Evolutionary conservation across 2,113 vertebrate species (phyloP), one percentile per base, ranked within the genome.

Genomic region (Suncus etruscus): DNA sequence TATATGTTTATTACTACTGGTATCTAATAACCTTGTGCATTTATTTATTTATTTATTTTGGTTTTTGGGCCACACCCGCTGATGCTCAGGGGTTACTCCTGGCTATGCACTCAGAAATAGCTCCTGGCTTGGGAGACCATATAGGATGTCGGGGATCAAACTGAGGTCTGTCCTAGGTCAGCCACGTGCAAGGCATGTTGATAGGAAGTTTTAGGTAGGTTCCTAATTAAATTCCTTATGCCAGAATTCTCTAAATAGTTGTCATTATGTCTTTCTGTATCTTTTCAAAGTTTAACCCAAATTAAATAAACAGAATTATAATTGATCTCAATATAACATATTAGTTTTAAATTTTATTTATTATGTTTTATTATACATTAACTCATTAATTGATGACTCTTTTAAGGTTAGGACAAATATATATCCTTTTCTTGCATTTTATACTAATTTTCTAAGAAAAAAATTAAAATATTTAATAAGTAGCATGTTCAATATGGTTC

Each of bases 341-440:
- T 61, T 16, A 7, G 7, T 31, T 63, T 2, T 73, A 31, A 47
- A 58, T 84, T 45, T 85, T 15, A 65, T 69, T 93, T 39, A 72
- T 87, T 90, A 7, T 72, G 78, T 74, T 48, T 0, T 76, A 69
- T 32, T 47, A n/a, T 83, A 86, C 31, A 77, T 79, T 70, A 47
- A 3, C 31, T 70, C 12, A 61, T 8, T 6, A 76, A 61, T 84
- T 78, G n/a, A 83, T 65, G 29, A n/a, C 85, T 39, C 7, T 22
- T 10, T 85, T 15, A 45, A 29, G 54, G 77, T 86, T 75, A 78
- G 27, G 70, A 61, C 11, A 70, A 31, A 50, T 48, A 80, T 54
- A 47, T 1, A 39, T 22, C 8, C 10, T 10, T 22, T 88, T 81
- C 20, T 66, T 83, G 22, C 25, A 31, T 65, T 0, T 10, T 72